Evolutionary conservation across 2,797 vertebrate genomes (phyloP).

Genomic region (Poeciliopsis presidionis): DNA sequence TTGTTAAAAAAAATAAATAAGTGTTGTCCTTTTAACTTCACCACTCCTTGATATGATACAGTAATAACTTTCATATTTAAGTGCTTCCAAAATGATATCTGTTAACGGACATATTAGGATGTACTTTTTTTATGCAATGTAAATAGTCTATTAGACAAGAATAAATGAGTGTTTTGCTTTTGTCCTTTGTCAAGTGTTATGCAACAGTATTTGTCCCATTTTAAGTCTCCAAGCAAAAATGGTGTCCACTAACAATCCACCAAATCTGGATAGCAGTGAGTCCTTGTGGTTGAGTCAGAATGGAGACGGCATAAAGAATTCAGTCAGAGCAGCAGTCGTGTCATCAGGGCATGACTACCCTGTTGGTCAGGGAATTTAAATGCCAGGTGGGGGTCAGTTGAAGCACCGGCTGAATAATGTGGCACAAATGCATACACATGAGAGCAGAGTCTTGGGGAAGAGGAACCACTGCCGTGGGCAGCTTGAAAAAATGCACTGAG

Average conservation of each 20-base stretch:
- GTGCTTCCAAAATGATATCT: slow-evolving; percentile 15
- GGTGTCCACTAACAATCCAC: slow-evolving; percentile 52
- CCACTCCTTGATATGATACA: slow-evolving; percentile 18
- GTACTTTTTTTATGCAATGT: neutral
- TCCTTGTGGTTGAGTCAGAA: slow-evolving; percentile 62
- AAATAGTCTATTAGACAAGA: neutral
- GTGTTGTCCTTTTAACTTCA: too few species aligned
- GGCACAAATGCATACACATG: slow-evolving; percentile 86
- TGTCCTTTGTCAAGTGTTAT: slow-evolving; percentile 1
- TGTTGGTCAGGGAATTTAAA: slow-evolving; percentile 86
- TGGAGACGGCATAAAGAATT: slow-evolving; percentile 83
- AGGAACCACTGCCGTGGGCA: slow-evolving; percentile 76
- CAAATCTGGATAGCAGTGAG: slow-evolving; percentile 63
- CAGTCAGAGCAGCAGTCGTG: slow-evolving; percentile 78
- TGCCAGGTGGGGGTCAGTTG: slow-evolving; percentile 87
- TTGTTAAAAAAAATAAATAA: too few species aligned
- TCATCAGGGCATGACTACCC: slow-evolving; percentile 84
- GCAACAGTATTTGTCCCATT: slow-evolving; percentile 18
- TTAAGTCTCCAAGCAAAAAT: slow-evolving; percentile 32
- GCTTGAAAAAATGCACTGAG: slow-evolving; percentile 82
- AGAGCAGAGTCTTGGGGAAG: slow-evolving; percentile 65
- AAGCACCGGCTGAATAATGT: slow-evolving; percentile 86
- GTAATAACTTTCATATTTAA: slow-evolving; percentile 26
- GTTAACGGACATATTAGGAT: neutral
- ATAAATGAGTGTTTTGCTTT: slow-evolving; percentile 11